Base-by-base conservation (phyloP, 2,888 invertebrate genomes). In the Serripes groenlandicus region DNA sequence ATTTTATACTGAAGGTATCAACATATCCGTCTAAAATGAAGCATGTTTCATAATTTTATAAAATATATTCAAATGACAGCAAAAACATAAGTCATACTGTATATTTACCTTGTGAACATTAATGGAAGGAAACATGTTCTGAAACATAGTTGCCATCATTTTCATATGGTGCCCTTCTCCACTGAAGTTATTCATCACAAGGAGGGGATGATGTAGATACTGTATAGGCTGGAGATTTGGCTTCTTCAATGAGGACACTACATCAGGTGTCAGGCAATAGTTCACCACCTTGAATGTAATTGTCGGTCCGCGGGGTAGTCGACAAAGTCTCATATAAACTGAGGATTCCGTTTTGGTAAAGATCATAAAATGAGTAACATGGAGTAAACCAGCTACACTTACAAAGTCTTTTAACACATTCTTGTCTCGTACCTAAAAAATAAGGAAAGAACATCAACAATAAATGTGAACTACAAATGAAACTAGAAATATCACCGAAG, bases 91-190 rank as follows among this genome's bases (percentile, higher is more conserved):
- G 15, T 49, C 21, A 21, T 3, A 21, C 11, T 34, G 26, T 54
- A 28, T 15, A 60, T 9, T 18, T 94, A 98, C 98, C 90, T 97
- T 97, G 49, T 98, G 97, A 83, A 99, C 96, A 94, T 99, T 99
- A 75, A 99, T 98, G 0, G 98, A 97, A 0, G 99, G 99, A 94
- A 99, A 99, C 98, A 99, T 98, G 92, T 99, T 99, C 95, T 99
- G 99, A 94, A 99, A 98, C 96, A 98, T 98, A 21, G 97, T 97
- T 3, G 99, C 97, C 97, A 99, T 98, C 26, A 99, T 95, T 80
- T 93, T 93, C n/a, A 92, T 85, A 62, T 94, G 92, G 64, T 94
- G 92, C 78, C 90, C 98, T 94, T 98, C 98, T 0, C 98, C 97
- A 26, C 97, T 97, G 94, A 99, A 98, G 74, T 94, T 94, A 82